Evolutionary conservation across 1,140 invertebrate genomes (phyloP).

Genomic region (Globodera rostochiensis): DNA sequence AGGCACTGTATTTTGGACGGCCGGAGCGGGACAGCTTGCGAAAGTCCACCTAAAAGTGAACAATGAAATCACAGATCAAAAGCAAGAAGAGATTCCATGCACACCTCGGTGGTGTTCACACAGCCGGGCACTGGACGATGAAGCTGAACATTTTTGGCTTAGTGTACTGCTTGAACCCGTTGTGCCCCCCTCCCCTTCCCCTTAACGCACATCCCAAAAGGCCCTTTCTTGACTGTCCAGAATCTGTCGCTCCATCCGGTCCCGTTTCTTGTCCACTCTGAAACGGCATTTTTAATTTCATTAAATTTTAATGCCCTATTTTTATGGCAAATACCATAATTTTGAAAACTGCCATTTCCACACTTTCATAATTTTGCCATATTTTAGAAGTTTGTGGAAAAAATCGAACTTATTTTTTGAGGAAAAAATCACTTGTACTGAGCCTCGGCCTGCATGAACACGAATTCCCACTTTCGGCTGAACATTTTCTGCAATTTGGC

Average conservation of each 20-base stretch:
- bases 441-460: slow-evolving; percentile 89
- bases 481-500: slow-evolving; percentile 98
- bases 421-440: slow-evolving; percentile 70
- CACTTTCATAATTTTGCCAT: too few species aligned
- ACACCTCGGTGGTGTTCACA: slow-evolving; percentile 97
- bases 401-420: too few species aligned
- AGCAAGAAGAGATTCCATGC: background rate
- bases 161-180: background rate
- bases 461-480: slow-evolving; percentile 98
- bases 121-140: slow-evolving; percentile 97
- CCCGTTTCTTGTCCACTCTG: slow-evolving; percentile 97
- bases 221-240: slow-evolving; percentile 97
- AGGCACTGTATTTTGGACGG: slow-evolving; percentile 68
- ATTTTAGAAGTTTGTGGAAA: too few species aligned
- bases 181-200: too few species aligned
- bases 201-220: slow-evolving; percentile 81
- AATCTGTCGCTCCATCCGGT: slow-evolving; percentile 95
- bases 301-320: too few species aligned
- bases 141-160: slow-evolving; percentile 68
- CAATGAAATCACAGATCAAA: background rate
- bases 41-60: slow-evolving; percentile 58
- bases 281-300: slow-evolving; percentile 16
- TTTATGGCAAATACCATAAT: too few species aligned
- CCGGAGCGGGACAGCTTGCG: slow-evolving; percentile 84
- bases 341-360: too few species aligned